Evolutionary conservation across 1,140 invertebrate species (phyloP).

Genomic region (Drosophila guanche): DNA sequence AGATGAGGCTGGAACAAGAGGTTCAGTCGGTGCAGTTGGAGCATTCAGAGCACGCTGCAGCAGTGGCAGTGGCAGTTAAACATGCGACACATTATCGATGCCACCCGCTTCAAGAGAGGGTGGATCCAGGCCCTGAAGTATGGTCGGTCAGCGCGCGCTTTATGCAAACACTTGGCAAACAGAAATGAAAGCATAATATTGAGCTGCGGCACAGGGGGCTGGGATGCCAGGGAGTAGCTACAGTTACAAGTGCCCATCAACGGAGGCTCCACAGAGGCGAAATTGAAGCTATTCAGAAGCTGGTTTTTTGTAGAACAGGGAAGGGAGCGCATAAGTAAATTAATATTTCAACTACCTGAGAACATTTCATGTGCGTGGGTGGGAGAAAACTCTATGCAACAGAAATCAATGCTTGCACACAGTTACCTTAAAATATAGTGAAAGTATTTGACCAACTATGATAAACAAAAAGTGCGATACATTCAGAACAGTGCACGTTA

Average conservation of each 20-base stretch:
- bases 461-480: too few relatives aligned
- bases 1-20: not conserved
- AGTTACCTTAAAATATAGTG: too few relatives aligned
- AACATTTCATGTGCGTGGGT: too few relatives aligned
- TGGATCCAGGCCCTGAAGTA: not conserved
- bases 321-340: not conserved
- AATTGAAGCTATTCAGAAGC: too few relatives aligned
- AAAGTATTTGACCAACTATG: too few relatives aligned
- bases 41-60: not conserved
- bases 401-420: too few relatives aligned
- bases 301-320: not conserved
- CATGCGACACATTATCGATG: slow-evolving; percentile 69
- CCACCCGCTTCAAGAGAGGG: slow-evolving; percentile 23
- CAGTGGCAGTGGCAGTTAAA: slow-evolving; percentile 32
- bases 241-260: slow-evolving; percentile 46
- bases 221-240: slow-evolving; percentile 4
- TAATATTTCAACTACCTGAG: too few relatives aligned
- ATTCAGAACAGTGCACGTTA: too few relatives aligned
- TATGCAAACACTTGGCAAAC: slow-evolving; percentile 76
- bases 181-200: slow-evolving; percentile 81
- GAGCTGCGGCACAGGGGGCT: slow-evolving; percentile 22
- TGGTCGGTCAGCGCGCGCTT: slow-evolving; percentile 65
- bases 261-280: not conserved
- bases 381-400: too few relatives aligned
- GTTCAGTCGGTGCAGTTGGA: not conserved